A percentile compares a stretch with the other conserved stretches of the same genome.
Evolutionary conservation across 2,888 invertebrate genomes (phyloP).

Genomic region (Fragum fragum): DNA sequence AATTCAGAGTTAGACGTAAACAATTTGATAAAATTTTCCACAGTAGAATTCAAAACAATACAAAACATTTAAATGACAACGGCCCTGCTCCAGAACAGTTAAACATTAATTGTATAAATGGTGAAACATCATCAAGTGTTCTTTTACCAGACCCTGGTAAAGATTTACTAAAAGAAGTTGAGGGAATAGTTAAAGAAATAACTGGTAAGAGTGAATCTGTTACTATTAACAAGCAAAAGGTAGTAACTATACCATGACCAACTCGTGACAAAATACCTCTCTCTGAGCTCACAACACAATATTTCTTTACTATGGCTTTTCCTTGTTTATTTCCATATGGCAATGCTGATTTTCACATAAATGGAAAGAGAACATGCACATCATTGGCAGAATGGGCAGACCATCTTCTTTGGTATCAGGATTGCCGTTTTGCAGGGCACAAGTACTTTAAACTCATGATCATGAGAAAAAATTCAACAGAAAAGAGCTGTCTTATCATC

Average conservation of each 20-base stretch:
- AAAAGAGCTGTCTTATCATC: conserved; percentile 60
- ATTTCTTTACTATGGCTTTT: conserved; percentile 67
- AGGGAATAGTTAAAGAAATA: conserved; percentile 36
- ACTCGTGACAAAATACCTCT: conserved; percentile 57
- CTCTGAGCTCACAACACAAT: conserved; percentile 66
- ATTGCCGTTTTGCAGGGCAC: conserved; percentile 59
- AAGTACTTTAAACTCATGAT: conserved; percentile 68
- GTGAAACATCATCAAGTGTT: conserved; percentile 45
- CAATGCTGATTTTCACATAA: conserved; percentile 65
- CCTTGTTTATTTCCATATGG: conserved; percentile 66
- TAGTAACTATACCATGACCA: conserved; percentile 61
- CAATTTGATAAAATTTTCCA: conserved; percentile 25
- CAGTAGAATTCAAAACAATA: conserved; percentile 31
- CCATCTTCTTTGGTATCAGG: conserved; percentile 64
- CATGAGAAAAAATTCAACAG: conserved; percentile 60
- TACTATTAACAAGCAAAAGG: conserved; percentile 16
- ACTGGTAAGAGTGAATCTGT: conserved; percentile 24
- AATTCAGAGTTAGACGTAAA: conserved; percentile 53
- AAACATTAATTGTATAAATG: conserved; percentile 35
- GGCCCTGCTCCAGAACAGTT: conserved; percentile 54
- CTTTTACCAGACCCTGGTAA: conserved; percentile 33
- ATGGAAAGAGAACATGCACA: conserved; percentile 45
- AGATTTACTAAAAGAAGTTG: conserved; percentile 32
- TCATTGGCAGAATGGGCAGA: conserved; percentile 66
- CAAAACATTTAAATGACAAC: conserved; percentile 32